Percentiles rank a stretch among this genome's conserved stretches.
These are phyloP conservation scores for Falco biarmicus DNA, from an alignment of 2,797 vertebrate species.

Conservation along the genomic window DNA sequence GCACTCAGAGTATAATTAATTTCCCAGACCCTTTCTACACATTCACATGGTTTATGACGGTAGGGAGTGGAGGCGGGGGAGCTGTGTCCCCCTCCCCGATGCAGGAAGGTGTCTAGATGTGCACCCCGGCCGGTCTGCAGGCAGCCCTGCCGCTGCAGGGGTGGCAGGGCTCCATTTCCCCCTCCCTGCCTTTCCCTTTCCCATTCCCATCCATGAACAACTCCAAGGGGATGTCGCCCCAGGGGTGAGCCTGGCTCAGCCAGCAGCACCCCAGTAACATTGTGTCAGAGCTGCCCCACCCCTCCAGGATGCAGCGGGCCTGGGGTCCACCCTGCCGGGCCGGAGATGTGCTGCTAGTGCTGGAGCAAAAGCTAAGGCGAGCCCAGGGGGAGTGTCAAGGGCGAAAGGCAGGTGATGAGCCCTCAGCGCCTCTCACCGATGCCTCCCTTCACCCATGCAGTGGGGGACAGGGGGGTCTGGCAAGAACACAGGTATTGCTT, in stretches of 20 bases:
- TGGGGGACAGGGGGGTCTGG: neutral
- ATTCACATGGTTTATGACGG: constrained; percentile 59
- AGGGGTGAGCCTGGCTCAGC: neutral
- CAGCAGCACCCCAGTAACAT: neutral
- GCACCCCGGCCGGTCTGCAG: neutral
- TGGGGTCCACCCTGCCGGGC: neutral
- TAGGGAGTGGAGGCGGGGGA: constrained; percentile 16
- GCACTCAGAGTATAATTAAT: constrained; percentile 82
- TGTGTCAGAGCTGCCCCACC: neutral
- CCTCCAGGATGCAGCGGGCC: neutral
- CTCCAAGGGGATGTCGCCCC: neutral
- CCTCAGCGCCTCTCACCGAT: neutral
- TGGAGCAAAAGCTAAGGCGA: neutral
- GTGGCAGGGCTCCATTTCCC: neutral
- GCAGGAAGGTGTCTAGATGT: neutral
- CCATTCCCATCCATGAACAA: accelerated
- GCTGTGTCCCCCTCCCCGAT: neutral
- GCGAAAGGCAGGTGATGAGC: neutral
- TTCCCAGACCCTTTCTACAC: constrained; percentile 75
- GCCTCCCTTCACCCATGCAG: neutral
- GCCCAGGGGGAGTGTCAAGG: neutral
- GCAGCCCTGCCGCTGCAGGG: neutral
- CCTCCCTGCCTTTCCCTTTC: neutral
- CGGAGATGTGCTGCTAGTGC: neutral
- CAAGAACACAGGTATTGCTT: neutral